Evolutionary conservation across 2,888 invertebrate species (phyloP), one percentile per base, ranked within the genome.

Genomic region (Anorthoa munda): DNA sequence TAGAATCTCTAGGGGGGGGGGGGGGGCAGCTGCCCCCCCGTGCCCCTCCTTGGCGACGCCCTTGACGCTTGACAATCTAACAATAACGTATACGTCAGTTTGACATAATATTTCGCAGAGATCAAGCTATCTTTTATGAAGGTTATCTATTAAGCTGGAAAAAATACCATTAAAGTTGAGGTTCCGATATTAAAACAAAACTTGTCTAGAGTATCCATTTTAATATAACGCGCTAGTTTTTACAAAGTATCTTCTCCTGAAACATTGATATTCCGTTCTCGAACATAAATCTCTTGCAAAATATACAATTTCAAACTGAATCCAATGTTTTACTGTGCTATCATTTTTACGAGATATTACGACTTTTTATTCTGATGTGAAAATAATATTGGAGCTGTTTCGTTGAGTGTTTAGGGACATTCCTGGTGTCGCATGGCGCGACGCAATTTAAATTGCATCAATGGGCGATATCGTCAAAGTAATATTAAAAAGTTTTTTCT

Each of bases 241-340:
- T 69, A 55, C 66, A 73, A 81, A 73, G 77, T 63, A 56, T 63
- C 66, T 55, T 46, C 21, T 55, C 48, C 56, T 39, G 17, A 7
- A 61, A 56, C 55, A 76, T 72, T 50, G 72, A 81, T 66, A 80
- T 77, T 77, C 81, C n/a, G 56, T 65, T 48, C 48, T 50, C 23
- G 23, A 21, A 17, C 73, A 69, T 80, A 80, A 80, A 77, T 80
- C 66, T 72, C 58, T 63, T 23, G 46, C 21, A 56, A 81, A 77
- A 66, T 77, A 73, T 69, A 73, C 66, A 77, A 69, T 80, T 69
- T 80, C 65, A 81, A 72, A 69, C 46, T 13, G 48, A 26, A 45
- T 58, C 31, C 61, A 13, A 17, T 71, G 56, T 72, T 68, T 77
- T 48, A 65, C 23, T 51, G 48, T 13, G 23, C n/a, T n/a, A 26